A percentile compares a stretch with the other conserved stretches of the same genome.
phyloP scores from a whole-genome alignment of 1,140 invertebrate genomes.

The Drosophila hydei region DNA sequence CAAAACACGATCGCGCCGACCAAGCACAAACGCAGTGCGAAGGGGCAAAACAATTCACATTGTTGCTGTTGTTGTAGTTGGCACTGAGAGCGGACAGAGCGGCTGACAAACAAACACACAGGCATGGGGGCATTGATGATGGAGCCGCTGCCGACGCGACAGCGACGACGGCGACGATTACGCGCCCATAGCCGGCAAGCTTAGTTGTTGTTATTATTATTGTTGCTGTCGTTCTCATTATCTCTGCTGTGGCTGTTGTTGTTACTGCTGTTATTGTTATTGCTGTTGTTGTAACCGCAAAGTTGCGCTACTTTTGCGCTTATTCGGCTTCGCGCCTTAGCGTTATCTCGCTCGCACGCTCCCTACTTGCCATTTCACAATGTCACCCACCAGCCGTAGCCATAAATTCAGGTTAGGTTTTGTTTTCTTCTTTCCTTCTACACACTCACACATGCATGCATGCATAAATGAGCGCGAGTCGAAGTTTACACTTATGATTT shows the following conservation, averaged over 20 bases:
- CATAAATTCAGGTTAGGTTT: conserved; percentile 51
- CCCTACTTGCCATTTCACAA: conserved; percentile 45
- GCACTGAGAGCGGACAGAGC: neutral
- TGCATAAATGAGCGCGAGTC: neutral
- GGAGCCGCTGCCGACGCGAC: conserved; percentile 19
- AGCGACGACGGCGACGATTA: conserved; percentile 52
- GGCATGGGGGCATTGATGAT: conserved; percentile 25
- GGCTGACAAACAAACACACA: conserved; percentile 6
- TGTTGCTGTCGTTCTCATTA: conserved; percentile 41
- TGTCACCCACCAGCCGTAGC: conserved; percentile 58
- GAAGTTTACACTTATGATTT: neutral
- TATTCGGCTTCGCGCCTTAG: conserved; percentile 66
- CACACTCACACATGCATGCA: neutral
- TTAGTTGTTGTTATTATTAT: conserved; percentile 17
- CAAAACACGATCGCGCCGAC: conserved; percentile 28
- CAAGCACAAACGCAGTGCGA: conserved; percentile 2
- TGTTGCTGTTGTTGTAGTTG: neutral
- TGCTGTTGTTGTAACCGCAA: conserved; percentile 61
- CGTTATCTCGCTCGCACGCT: conserved; percentile 24
- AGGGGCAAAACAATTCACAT: conserved; percentile 15
- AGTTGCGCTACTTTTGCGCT: conserved; percentile 78
- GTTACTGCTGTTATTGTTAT: conserved; percentile 1
- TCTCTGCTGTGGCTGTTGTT: conserved; percentile 16
- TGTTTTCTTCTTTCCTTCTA: conserved; percentile 39
- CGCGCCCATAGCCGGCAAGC: conserved; percentile 61